Conservation (phyloP, 2,797 vertebrate genomes). For the Neosilurus hyrtlii region DNA sequence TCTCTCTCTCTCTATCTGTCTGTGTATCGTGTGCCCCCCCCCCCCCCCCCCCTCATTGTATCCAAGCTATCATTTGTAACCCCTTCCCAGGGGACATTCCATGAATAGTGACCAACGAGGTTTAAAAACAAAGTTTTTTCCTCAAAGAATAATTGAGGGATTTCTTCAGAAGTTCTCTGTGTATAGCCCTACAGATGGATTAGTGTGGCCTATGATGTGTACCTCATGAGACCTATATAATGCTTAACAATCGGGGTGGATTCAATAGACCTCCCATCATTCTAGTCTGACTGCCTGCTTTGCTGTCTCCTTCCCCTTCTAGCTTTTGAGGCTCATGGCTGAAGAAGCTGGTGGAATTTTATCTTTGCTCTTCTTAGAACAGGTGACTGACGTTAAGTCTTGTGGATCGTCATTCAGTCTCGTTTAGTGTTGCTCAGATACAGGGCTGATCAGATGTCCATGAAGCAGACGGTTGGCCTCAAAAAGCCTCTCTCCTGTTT, state of each 20-base stretch:
- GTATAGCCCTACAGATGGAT: constrained; percentile 1
- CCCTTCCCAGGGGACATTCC: constrained; percentile 12
- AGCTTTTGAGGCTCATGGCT: constrained; percentile 56
- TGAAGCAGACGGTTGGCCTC: constrained; percentile 56
- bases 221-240: constrained; percentile 33
- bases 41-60: not conserved
- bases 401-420: constrained; percentile 50
- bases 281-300: constrained; percentile 15
- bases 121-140: not conserved
- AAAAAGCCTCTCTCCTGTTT: constrained; percentile 57
- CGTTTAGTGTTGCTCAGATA: constrained; percentile 50
- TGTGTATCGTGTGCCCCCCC: too few species aligned
- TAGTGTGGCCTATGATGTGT: constrained; percentile 15
- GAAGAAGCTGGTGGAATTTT: constrained; percentile 71
- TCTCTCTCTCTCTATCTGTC: not conserved
- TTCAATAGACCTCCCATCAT: constrained; percentile 35
- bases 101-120: not conserved
- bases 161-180: constrained; percentile 23
- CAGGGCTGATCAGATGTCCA: constrained; percentile 51
- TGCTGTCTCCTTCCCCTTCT: constrained; percentile 27
- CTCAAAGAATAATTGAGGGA: not conserved
- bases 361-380: constrained; percentile 63
- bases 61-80: constrained; percentile 17
- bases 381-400: constrained; percentile 61
- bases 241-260: constrained; percentile 18